phyloP scores from a whole-genome alignment of 1,140 invertebrate genomes.

The Diprion similis region DNA sequence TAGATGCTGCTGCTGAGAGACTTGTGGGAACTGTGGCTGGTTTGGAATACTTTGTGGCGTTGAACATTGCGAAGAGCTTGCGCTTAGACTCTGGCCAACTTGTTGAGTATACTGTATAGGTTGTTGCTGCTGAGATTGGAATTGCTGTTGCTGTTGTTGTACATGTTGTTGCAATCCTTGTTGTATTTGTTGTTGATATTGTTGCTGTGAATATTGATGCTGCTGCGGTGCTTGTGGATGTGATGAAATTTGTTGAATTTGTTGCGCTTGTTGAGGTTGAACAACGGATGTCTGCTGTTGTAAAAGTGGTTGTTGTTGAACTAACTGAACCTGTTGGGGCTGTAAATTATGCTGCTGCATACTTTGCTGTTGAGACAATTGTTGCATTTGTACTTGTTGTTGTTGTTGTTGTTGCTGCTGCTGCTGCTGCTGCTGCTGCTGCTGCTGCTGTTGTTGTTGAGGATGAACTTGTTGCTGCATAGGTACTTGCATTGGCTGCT shows the following conservation, averaged over 20 bases:
- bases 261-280: conserved; percentile 67
- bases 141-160: conserved; percentile 34
- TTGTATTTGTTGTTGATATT: conserved; percentile 51
- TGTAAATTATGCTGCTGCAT: conserved; percentile 52
- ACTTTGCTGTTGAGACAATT: conserved; percentile 36
- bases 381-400: conserved; percentile 28
- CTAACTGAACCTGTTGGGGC: conserved; percentile 54
- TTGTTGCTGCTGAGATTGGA: conserved; percentile 58
- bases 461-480: conserved; percentile 32
- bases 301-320: conserved; percentile 51
- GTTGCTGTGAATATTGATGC: conserved; percentile 61
- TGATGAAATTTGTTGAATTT: conserved; percentile 59
- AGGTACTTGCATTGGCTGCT: conserved; percentile 29
- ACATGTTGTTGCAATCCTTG: conserved; percentile 57
- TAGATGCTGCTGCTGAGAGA: conserved; percentile 57
- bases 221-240: conserved; percentile 52
- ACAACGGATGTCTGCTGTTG: conserved; percentile 67
- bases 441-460: conserved; percentile 46
- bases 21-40: conserved; percentile 62
- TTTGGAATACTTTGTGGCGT: conserved; percentile 61
- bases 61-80: conserved; percentile 65
- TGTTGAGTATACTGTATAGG: conserved; percentile 60
- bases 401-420: too few relatives aligned
- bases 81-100: conserved; percentile 9
- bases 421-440: conserved; percentile 58